Conservation (phyloP, 1,140 invertebrate genomes). For the Pantala flavescens region DNA sequence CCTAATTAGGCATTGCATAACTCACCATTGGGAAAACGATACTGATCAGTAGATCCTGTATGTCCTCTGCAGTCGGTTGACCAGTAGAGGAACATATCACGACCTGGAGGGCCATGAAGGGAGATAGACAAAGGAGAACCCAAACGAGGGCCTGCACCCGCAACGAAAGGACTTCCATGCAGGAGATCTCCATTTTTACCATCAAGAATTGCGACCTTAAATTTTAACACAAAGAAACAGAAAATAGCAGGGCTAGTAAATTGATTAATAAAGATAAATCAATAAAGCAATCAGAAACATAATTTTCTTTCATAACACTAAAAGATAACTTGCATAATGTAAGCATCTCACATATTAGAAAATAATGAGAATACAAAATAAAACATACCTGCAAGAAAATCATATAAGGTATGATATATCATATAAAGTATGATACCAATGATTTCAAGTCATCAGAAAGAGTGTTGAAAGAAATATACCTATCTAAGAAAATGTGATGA, state of each 20-base stretch:
- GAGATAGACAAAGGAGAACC: slow-evolving; percentile 41
- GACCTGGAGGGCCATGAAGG: slow-evolving; percentile 46
- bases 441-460: too few species aligned
- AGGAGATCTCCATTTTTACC: slow-evolving; percentile 56
- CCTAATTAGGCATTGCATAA: not conserved
- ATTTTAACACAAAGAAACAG: slow-evolving; percentile 16
- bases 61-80: slow-evolving; percentile 47
- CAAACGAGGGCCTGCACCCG: slow-evolving; percentile 54
- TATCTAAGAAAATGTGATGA: too few species aligned
- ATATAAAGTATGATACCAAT: too few species aligned
- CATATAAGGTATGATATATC: too few species aligned
- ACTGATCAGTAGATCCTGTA: not conserved
- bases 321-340: too few species aligned
- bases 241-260: not conserved
- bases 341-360: not conserved
- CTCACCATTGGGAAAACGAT: not conserved
- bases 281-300: too few species aligned
- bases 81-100: slow-evolving; percentile 68
- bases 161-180: slow-evolving; percentile 40
- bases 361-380: not conserved
- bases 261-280: too few species aligned
- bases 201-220: slow-evolving; percentile 52
- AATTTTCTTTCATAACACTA: too few species aligned
- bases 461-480: too few species aligned
- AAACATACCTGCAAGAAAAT: not conserved